A percentile compares a stretch with the other conserved stretches of the same genome.
Conservation (phyloP, 2,113 vertebrate species). For the Cottus gobio region DNA sequence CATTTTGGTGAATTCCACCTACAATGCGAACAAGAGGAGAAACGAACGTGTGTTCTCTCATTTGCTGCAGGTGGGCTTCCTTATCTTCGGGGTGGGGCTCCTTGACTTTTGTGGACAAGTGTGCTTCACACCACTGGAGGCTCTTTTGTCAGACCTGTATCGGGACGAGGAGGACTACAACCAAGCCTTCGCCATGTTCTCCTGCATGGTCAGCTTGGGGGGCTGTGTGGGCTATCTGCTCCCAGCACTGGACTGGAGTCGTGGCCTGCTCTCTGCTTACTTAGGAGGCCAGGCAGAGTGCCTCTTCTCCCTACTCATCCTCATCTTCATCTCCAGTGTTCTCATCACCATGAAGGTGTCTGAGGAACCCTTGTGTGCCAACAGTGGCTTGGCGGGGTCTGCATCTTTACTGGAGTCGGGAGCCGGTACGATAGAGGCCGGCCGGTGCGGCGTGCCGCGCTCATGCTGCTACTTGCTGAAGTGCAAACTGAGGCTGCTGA, state of each 20-base stretch:
- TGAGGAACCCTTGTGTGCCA: conserved; percentile 61
- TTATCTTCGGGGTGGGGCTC: conserved; percentile 84
- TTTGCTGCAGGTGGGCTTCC: conserved; percentile 78
- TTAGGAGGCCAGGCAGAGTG: conserved; percentile 84
- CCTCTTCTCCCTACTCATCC: conserved; percentile 83
- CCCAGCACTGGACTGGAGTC: conserved; percentile 83
- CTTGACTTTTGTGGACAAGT: conserved; percentile 87
- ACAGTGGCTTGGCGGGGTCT: not conserved
- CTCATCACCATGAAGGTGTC: conserved; percentile 85
- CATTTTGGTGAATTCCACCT: not conserved
- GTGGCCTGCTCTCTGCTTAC: conserved; percentile 76
- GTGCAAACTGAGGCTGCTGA: conserved; percentile 75
- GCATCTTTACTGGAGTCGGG: conserved; percentile 56
- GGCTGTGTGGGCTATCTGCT: conserved; percentile 85
- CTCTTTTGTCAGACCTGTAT: conserved; percentile 84
- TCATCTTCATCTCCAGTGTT: conserved; percentile 83
- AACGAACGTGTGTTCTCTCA: not conserved
- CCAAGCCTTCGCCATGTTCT: conserved; percentile 86
- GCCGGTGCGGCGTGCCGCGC: conserved; percentile 57
- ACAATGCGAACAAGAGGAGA: not conserved
- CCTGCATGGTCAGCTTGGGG: conserved; percentile 87
- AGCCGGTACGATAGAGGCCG: conserved; percentile 20
- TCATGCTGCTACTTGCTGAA: conserved; percentile 76
- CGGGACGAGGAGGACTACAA: conserved; percentile 80
- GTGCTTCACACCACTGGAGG: conserved; percentile 85